Conservation (phyloP, 2,113 vertebrate genomes). For the Cacatua alba region DNA sequence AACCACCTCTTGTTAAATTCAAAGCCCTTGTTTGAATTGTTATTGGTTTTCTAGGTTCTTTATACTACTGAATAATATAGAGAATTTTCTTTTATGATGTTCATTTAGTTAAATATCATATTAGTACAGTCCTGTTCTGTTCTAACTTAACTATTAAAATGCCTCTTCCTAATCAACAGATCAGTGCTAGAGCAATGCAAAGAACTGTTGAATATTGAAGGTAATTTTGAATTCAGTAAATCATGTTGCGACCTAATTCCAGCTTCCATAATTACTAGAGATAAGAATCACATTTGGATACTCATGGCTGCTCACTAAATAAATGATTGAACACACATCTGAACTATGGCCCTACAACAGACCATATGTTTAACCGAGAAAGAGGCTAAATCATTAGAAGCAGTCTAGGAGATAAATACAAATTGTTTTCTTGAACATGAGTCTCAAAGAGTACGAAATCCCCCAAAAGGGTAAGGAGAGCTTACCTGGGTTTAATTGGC, state of each 20-base stretch:
- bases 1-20: neutral
- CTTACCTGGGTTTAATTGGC: neutral
- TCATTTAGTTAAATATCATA: neutral
- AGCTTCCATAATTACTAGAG: neutral
- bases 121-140: neutral
- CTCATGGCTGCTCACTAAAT: neutral
- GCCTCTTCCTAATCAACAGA: neutral
- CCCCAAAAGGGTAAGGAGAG: neutral
- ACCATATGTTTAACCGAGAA: neutral
- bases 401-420: neutral
- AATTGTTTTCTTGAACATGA: neutral
- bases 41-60: neutral
- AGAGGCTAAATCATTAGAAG: neutral
- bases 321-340: neutral
- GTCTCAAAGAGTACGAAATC: neutral
- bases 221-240: neutral
- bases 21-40: neutral
- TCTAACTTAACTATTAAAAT: neutral
- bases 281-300: neutral
- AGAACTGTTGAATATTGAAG: neutral
- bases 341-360: neutral
- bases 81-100: neutral
- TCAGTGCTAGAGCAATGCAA: neutral
- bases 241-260: neutral
- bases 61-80: neutral